Base-by-base conservation (phyloP, 2,797 vertebrate genomes). In the Xiphorhynchus erythropygius region DNA sequence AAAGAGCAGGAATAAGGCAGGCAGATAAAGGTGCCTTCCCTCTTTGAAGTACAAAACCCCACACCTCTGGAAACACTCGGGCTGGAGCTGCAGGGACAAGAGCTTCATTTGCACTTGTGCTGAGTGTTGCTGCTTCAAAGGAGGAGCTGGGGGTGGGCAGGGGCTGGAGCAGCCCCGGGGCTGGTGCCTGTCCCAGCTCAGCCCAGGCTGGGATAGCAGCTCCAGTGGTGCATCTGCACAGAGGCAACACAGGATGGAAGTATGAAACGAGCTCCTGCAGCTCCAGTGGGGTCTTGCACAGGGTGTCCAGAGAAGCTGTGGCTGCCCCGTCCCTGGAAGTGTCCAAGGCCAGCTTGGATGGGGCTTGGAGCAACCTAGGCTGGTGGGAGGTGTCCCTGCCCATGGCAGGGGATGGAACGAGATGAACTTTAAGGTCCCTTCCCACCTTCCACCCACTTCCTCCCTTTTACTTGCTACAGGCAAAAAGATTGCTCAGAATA, bases 121-220 rank as follows among this genome's bases (percentile, higher is more conserved):
- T 35, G 89, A 30, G 46, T n/a, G 87, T 53, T 90, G 86, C 60
- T 17, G 69, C 84, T 81, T 84, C 95, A 93, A 91, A 92, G 85
- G 3, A 10, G 35, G 47, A 33, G n/a, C 80, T 35, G 93, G 71
- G 79, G 8, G 13, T 37, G n/a, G 52, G 91, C 57, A 19, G 70
- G 7, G 17, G 37, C 90, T 57, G 59, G 62, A 52, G 13, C 65
- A 85, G 68, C 94, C 84, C 91, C 8, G 0, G 37, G 74, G 59
- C 33, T 14, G 78, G 49, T 39, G 77, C 76, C 88, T 65, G 44
- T 24, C 57, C 69, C 76, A 1, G 49, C 70, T 78, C 75, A 32
- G 83, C 78, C n/a, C 46, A 9, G 81, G 49, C 63, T 42, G 69
- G 77, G 50, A 8, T 8, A 52, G 62, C 73, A 2, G 56, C 73